These are phyloP conservation scores for Aphis craccivora DNA, from an alignment of 1,140 invertebrate genomes.

Conservation along the genomic window DNA sequence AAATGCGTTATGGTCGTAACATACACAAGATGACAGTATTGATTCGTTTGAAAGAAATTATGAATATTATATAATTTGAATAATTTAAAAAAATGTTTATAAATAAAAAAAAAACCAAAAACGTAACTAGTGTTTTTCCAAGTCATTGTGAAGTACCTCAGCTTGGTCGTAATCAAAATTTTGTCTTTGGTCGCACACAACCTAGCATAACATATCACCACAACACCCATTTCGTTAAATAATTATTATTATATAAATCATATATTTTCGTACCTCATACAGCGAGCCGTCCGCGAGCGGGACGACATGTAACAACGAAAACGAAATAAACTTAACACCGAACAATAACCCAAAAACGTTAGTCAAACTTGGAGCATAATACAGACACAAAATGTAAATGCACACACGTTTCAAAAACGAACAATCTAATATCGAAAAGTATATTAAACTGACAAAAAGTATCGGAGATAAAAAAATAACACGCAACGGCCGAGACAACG, in stretches of 20 bases:
- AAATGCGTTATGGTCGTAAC: not conserved
- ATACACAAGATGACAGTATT: not conserved
- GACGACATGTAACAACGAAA: not conserved
- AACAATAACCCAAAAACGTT: not conserved
- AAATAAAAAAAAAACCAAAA: not conserved
- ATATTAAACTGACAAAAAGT: not conserved
- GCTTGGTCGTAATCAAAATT: not conserved
- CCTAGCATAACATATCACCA: not conserved
- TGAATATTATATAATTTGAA: not conserved
- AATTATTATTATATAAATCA: not conserved
- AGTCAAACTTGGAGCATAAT: not conserved
- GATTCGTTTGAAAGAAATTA: not conserved
- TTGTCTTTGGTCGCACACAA: not conserved
- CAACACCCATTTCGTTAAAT: slow-evolving; percentile 17
- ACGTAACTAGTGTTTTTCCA: not conserved
- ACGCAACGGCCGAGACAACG: not conserved
- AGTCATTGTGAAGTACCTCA: not conserved
- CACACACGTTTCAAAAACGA: not conserved
- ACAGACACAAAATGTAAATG: not conserved
- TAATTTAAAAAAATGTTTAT: not conserved
- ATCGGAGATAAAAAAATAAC: not conserved
- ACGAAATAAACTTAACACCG: not conserved
- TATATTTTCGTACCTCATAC: slow-evolving; percentile 13
- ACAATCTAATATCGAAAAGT: not conserved
- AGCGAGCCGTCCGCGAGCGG: not conserved